phyloP scores from a whole-genome alignment of 64 coral and sea anemone genomes.

The Platygyra sinensis region DNA sequence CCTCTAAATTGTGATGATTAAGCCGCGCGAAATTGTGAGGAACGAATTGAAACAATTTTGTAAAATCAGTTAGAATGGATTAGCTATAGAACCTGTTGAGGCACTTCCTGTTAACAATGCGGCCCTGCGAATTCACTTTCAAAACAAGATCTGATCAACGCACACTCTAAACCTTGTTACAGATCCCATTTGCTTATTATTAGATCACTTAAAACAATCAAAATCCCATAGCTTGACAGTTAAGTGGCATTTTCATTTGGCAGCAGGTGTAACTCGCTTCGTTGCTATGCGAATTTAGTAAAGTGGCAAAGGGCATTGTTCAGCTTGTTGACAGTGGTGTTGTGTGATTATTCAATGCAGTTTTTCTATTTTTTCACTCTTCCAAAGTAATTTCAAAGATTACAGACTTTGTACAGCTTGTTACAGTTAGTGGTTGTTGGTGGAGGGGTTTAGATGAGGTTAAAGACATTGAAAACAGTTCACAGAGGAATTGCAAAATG shows the following conservation, averaged over 20 bases:
- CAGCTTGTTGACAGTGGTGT: conserved; percentile 5
- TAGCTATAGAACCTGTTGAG: too few relatives aligned
- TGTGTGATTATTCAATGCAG: background rate
- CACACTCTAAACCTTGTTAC: background rate
- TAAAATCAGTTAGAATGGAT: too few relatives aligned
- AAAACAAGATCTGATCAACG: background rate
- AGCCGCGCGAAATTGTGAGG: too few relatives aligned
- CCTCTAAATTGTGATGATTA: too few relatives aligned
- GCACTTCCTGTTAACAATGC: too few relatives aligned
- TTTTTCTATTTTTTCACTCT: background rate
- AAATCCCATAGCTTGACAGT: background rate
- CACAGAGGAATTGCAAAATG: too few relatives aligned
- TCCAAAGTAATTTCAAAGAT: background rate
- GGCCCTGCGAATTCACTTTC: background rate
- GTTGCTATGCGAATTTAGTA: conserved; percentile 27
- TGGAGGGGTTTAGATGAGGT: background rate
- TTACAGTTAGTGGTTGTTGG: background rate
- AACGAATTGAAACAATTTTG: too few relatives aligned
- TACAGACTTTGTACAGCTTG: background rate
- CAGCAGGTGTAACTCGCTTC: conserved; percentile 2
- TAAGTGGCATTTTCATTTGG: background rate
- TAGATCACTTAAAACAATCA: conserved; percentile 20
- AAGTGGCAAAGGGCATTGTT: background rate
- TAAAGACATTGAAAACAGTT: background rate
- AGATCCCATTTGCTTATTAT: background rate